Evolutionary conservation across 23 tunicate genomes (phyloP).

Genomic region (Diplosoma virens): DNA sequence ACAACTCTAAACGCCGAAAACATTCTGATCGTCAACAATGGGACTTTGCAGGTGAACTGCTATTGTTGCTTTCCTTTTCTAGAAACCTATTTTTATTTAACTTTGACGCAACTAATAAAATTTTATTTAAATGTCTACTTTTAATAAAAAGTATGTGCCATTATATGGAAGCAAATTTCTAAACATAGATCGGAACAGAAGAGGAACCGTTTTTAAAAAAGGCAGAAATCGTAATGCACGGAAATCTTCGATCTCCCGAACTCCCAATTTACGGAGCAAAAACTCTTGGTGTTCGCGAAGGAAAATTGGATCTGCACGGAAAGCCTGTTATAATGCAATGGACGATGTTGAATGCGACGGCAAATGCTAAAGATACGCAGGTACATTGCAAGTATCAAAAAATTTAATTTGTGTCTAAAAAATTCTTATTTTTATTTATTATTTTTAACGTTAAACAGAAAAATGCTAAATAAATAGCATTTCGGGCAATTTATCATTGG

Average conservation of each 20-base stretch:
- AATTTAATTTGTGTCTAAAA: too few species aligned
- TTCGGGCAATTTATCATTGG: too few species aligned
- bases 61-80: too few species aligned
- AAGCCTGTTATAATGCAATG: constrained; percentile 46
- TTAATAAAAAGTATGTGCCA: too few species aligned
- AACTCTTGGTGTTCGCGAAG: constrained; percentile 49
- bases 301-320: constrained; percentile 72
- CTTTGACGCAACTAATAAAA: too few species aligned
- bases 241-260: constrained; percentile 51
- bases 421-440: too few species aligned
- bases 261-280: constrained; percentile 85
- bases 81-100: too few species aligned
- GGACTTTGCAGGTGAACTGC: constrained; percentile 52
- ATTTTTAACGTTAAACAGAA: too few species aligned
- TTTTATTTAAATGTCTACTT: too few species aligned
- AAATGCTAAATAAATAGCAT: too few species aligned
- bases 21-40: constrained; percentile 42
- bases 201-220: constrained; percentile 36
- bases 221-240: constrained; percentile 54
- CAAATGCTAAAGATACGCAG: constrained; percentile 40
- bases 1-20: constrained; percentile 44
- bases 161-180: too few species aligned
- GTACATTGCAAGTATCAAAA: too few species aligned
- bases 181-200: constrained; percentile 66
- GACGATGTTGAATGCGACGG: constrained; percentile 45